Conservation (phyloP, 2,888 invertebrate genomes). For the Theodoxus fluviatilis region DNA sequence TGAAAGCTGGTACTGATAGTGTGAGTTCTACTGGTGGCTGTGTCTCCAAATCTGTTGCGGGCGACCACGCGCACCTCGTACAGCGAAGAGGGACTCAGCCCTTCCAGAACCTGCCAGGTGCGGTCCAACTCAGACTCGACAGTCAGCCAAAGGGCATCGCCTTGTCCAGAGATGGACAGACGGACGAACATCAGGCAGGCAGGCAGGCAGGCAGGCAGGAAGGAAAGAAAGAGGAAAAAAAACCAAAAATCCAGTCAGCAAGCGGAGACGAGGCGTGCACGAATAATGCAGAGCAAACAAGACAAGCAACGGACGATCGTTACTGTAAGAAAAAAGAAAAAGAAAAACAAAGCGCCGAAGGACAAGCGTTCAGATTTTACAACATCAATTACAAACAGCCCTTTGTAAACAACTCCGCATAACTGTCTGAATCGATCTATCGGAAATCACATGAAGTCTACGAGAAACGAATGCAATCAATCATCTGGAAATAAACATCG, state of each 20-base stretch:
- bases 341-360: neutral
- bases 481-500: no score
- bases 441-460: no score
- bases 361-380: neutral
- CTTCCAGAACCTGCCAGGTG: constrained; percentile 47
- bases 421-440: no score
- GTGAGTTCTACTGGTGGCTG: constrained; percentile 40
- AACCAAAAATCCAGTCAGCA: constrained; percentile 16
- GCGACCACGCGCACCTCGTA: constrained; percentile 49
- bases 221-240: constrained; percentile 26
- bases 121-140: constrained; percentile 43
- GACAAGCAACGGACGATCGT: neutral
- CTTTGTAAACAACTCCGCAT: no score
- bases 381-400: neutral
- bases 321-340: neutral
- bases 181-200: constrained; percentile 12
- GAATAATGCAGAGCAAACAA: constrained; percentile 13
- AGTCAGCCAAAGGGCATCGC: constrained; percentile 41
- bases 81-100: constrained; percentile 41
- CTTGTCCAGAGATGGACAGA: no score
- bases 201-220: constrained; percentile 20
- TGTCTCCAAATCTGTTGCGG: constrained; percentile 49
- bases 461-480: no score
- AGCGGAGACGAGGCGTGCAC: constrained; percentile 7
- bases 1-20: constrained; percentile 23